Evolutionary conservation across 2,113 vertebrate genomes (phyloP).

Genomic region (Centropus bengalensis): DNA sequence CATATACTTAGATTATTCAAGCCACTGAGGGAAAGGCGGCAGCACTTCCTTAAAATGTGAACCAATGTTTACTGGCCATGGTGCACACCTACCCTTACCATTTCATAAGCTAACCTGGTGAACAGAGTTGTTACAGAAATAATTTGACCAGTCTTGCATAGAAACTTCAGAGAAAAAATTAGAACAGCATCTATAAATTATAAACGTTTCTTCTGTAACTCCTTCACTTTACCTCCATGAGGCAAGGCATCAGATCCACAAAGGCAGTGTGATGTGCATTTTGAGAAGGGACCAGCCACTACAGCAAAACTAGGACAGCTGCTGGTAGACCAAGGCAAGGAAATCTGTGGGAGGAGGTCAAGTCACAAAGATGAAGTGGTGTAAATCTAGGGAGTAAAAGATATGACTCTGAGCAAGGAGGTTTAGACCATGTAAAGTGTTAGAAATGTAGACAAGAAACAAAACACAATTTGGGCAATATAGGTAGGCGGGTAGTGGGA

Average conservation of each 20-base stretch:
- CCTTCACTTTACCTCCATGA: background rate
- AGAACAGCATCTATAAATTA: background rate
- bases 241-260: background rate
- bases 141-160: background rate
- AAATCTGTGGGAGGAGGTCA: accelerated
- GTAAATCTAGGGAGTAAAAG: background rate
- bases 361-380: background rate
- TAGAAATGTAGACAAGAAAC: background rate
- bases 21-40: background rate
- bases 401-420: background rate
- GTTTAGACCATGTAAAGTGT: accelerated
- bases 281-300: background rate
- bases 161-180: background rate
- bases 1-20: background rate
- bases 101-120: background rate
- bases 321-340: background rate
- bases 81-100: too few species aligned
- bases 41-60: background rate
- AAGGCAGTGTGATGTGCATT: background rate
- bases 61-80: background rate
- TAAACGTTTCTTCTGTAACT: background rate
- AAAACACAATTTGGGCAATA: background rate
- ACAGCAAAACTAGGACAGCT: background rate
- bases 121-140: background rate
- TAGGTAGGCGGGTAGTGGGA: background rate